phyloP scores from a whole-genome alignment of 2,797 vertebrate genomes.

The Ctenopoma multispine region DNA sequence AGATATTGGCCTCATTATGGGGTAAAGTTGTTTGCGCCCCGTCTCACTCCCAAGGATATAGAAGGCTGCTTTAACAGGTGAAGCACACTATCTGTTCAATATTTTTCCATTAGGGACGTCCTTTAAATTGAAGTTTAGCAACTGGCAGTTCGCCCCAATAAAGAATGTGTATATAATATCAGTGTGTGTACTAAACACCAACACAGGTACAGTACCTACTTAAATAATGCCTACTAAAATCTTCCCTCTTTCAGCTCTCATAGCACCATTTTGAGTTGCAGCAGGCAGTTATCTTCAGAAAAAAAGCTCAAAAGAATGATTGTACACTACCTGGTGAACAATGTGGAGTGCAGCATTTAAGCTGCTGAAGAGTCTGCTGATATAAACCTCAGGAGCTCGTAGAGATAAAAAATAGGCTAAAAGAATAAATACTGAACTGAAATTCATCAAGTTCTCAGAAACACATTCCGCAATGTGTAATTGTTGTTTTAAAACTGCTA shows the following conservation, averaged over 20 bases:
- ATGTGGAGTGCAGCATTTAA: no score
- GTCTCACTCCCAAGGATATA: constrained; percentile 52
- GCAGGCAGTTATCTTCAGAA: no score
- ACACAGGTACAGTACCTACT: constrained; percentile 1
- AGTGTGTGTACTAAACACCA: constrained; percentile 16
- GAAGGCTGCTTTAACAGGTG: constrained; percentile 77
- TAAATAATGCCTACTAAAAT: no score
- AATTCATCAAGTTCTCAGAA: background rate
- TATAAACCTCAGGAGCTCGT: no score
- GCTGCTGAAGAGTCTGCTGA: no score
- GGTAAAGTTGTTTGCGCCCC: constrained; percentile 66
- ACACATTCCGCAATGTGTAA: background rate
- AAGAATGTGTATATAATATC: constrained; percentile 27
- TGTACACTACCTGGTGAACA: no score
- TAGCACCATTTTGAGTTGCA: no score
- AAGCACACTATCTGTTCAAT: constrained; percentile 48
- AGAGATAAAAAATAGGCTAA: no score
- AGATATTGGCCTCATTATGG: constrained; percentile 75
- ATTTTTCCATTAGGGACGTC: constrained; percentile 71
- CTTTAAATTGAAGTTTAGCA: constrained; percentile 64
- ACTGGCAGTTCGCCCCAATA: constrained; percentile 56
- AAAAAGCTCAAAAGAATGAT: no score
- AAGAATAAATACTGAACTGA: no score
- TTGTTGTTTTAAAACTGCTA: background rate
- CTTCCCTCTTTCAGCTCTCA: no score